Base-by-base conservation (phyloP, 2,888 invertebrate species). In the Argyra leucocephala region DNA sequence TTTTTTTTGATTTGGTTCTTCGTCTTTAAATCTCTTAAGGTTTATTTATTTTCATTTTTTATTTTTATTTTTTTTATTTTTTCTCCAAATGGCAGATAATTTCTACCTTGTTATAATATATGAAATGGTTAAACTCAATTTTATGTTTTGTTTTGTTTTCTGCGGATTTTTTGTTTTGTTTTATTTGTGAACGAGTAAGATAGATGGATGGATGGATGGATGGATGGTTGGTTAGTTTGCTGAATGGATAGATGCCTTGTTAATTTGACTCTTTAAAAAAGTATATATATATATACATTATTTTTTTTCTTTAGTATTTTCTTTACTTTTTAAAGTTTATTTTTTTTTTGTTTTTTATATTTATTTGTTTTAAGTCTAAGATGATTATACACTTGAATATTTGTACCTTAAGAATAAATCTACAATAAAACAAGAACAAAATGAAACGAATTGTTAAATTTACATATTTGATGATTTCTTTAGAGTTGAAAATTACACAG, bases 381-480 rank as follows among this genome's bases (percentile, higher is more conserved):
- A 48, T 48, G 48, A 48, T 48, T 48, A 48, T 48, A 48, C 5
- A 48, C 48, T 48, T 48, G 48, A 18, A 48, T n/a, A 48, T 48
- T 48, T 48, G 48, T 48, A 48, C 48, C 15, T 48, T 48, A 48
- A 18, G 48, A 18, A 48, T 48, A 48, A 9, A 18, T 15, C 48
- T 37, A 37, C 7, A 31, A 31, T 10, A 31, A 31, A 31, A 18
- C 48, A 48, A 48, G n/a, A 18, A 48, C 4, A n/a, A n/a, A 48
- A 48, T 12, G 18, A 48, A 48, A 48, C 3, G 37, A 48, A 48
- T 31, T 31, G 3, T 31, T 31, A 31, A 48, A 48, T 48, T 48
- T 48, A 48, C 48, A 48, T 48, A 48, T 48, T 48, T 48, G 48
- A 48, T 48, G 48, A 48, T 48, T 48, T 48, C 48, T 48, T 48